Conservation (phyloP, 2,888 invertebrate genomes). For the Andrena trimmerana region DNA sequence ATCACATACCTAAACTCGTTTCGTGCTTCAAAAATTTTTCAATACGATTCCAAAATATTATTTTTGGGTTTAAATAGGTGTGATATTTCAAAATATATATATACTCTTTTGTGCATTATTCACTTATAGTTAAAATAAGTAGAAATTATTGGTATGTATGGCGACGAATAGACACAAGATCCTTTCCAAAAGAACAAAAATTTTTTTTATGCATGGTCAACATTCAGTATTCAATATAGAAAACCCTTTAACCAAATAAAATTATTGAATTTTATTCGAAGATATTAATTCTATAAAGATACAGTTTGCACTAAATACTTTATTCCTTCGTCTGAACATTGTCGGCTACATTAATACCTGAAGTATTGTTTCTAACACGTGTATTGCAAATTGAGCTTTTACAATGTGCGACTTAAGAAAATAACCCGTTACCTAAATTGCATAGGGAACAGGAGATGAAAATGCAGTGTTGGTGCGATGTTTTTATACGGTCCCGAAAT, state of each 20-base stretch:
- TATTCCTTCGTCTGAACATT: background rate
- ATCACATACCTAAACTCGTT: too few species aligned
- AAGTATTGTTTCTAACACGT: background rate
- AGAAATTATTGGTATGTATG: too few species aligned
- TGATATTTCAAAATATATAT: too few species aligned
- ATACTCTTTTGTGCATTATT: too few species aligned
- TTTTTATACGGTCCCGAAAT: constrained; percentile 60
- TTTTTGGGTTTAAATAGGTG: too few species aligned
- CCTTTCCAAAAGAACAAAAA: too few species aligned
- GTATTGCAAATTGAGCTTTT: background rate
- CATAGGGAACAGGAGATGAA: constrained; percentile 21
- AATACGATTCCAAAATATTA: constrained; percentile 22
- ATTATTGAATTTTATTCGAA: background rate
- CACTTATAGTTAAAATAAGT: too few species aligned
- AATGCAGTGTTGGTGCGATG: constrained; percentile 38
- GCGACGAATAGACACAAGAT: too few species aligned
- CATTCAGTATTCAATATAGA: background rate
- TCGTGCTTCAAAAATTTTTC: constrained; percentile 78
- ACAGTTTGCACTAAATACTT: background rate
- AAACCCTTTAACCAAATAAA: background rate
- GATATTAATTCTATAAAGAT: background rate
- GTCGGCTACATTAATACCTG: background rate
- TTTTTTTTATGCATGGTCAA: background rate
- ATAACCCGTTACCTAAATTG: background rate
- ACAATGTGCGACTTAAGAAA: background rate